These are phyloP conservation scores for Phaethornis superciliosus DNA, from an alignment of 2,113 vertebrate species.

Conservation along the genomic window DNA sequence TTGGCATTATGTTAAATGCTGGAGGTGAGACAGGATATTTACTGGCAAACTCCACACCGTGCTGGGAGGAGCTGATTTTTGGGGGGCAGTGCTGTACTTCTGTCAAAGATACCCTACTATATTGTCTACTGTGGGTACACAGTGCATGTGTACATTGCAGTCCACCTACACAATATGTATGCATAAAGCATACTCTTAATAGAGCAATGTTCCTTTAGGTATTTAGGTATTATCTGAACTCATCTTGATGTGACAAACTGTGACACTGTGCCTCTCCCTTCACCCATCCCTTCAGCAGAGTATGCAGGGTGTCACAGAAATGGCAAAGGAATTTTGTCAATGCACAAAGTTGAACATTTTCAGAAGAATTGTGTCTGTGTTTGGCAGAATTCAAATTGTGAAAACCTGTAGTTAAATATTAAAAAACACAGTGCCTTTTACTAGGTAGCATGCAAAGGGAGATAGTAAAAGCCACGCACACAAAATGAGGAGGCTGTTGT, in stretches of 20 bases:
- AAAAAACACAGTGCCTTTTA: not conserved
- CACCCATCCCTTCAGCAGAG: not conserved
- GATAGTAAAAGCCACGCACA: not conserved
- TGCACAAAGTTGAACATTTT: not conserved
- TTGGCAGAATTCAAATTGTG: not conserved
- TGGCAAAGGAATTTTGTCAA: not conserved
- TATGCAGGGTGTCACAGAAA: not conserved
- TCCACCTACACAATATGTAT: not conserved
- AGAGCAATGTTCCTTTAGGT: not conserved
- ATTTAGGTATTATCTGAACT: not conserved
- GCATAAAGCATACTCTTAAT: not conserved
- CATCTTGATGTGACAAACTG: not conserved
- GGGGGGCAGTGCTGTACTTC: not conserved
- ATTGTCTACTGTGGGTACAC: not conserved
- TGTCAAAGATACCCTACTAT: not conserved
- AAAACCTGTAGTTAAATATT: not conserved
- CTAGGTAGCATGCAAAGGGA: not conserved
- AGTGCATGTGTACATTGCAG: not conserved
- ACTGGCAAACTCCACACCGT: not conserved
- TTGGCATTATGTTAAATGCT: not conserved
- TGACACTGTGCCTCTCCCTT: not conserved
- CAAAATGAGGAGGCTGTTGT: not conserved
- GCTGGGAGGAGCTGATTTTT: not conserved
- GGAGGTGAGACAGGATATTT: not conserved
- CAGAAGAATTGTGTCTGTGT: not conserved